Evolutionary conservation across 2,113 vertebrate genomes (phyloP).

Genomic region (Ophiodon elongatus): DNA sequence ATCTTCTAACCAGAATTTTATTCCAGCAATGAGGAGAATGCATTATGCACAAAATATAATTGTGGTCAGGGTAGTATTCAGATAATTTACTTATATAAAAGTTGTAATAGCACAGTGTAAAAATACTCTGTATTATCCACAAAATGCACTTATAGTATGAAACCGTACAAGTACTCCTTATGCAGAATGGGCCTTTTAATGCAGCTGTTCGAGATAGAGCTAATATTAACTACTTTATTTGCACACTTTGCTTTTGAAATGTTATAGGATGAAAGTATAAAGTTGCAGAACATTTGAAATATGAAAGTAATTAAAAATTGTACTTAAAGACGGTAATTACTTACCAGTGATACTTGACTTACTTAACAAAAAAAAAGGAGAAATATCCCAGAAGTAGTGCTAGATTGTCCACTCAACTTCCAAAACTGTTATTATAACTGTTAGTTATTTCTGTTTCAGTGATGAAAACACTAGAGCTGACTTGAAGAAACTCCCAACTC

Average conservation of each 20-base stretch:
- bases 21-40: not conserved
- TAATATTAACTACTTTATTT: not conserved
- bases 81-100: not conserved
- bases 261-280: not conserved
- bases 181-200: not conserved
- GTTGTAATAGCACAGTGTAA: not conserved
- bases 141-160: not conserved
- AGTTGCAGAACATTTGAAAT: not conserved
- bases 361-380: not conserved
- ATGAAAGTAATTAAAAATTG: not conserved
- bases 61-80: not conserved
- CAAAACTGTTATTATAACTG: not conserved
- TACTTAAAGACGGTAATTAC: not conserved
- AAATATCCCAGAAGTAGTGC: not conserved
- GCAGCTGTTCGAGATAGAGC: not conserved
- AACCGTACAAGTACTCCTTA: not conserved
- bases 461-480: conserved; percentile 94
- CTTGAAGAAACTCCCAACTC: conserved; percentile 95
- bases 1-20: not conserved
- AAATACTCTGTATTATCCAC: not conserved
- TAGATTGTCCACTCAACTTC: not conserved
- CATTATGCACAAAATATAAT: not conserved
- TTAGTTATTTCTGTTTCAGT: conserved; percentile 77
- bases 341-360: too few species aligned
- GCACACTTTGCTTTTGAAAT: not conserved